Conservation (phyloP, 2,113 vertebrate species). For the Gymnarchus niloticus region DNA sequence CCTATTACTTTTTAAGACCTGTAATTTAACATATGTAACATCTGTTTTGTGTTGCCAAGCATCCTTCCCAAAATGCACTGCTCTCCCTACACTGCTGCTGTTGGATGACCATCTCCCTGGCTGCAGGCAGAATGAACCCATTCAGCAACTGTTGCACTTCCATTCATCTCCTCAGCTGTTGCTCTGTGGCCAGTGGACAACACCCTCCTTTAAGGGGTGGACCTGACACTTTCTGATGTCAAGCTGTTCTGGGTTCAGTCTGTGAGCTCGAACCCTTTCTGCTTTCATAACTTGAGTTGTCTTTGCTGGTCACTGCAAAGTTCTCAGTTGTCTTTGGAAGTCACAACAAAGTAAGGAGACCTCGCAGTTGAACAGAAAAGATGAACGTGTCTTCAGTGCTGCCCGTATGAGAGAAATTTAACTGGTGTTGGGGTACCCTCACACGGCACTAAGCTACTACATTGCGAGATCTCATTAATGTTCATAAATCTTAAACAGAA, state of each 20-base stretch:
- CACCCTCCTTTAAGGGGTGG: neutral
- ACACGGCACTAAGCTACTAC: neutral
- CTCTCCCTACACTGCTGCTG: neutral
- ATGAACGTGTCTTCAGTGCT: neutral
- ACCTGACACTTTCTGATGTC: neutral
- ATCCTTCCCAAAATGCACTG: neutral
- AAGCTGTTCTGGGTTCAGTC: conserved; percentile 1
- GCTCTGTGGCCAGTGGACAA: neutral
- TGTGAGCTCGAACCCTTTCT: neutral
- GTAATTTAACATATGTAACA: neutral
- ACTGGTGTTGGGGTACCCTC: neutral
- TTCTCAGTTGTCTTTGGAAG: neutral
- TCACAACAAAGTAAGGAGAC: neutral
- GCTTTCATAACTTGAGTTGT: conserved; percentile 6
- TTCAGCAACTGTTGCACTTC: neutral
- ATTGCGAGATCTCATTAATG: neutral
- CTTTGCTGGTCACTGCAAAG: neutral
- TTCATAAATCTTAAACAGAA: neutral
- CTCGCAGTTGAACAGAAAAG: neutral
- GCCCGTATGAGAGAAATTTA: neutral
- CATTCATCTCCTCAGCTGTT: neutral
- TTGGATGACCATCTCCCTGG: neutral
- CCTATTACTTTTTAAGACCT: neutral
- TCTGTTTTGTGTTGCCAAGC: neutral
- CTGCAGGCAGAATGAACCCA: neutral